Evolutionary conservation across 2,888 invertebrate species (phyloP), one percentile per base, ranked within the genome.

Genomic region (Drosophila greeni): DNA sequence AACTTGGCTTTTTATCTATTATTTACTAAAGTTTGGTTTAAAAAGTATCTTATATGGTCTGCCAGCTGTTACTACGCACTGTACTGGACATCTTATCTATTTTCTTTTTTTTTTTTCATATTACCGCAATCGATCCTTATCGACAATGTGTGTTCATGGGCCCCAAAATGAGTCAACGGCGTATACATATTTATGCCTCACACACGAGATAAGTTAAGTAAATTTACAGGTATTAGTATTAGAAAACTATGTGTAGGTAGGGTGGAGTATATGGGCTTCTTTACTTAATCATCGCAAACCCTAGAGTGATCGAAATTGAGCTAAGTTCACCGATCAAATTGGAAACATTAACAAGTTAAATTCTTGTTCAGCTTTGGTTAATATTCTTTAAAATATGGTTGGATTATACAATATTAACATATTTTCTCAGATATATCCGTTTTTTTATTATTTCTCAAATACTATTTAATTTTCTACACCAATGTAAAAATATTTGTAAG

Each of bases 81-180:
- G 29, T 42, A 42, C 40, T 16, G 3, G 11, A 14, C 14, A n/a
- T 42, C 16, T 24, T 61, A 49, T 61, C 61, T 31, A 58, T 16
- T 23, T 43, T 36, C 6, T 7, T 31, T 33, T 24, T 26, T 43
- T 43, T 16, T 11, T 18, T 12, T 7, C 26, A 18, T 16, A 45
- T 26, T 47, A 6, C 16, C 61, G 33, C 40, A 48, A 61, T 49
- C 49, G 61, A 62, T 62, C 62, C 61, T 62, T 43, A 62, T 62
- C 61, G 61, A 11, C 23, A 24, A 33, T 33, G 37, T n/a, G n/a
- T n/a, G 20, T 42, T 24, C 23, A 60, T 59, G 23, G 33, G 16
- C 20, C 24, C 33, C 26, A 16, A 29, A 49, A 36, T 62, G 61
- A 62, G 49, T 62, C 61, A 60, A 49, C 33, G 12, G 12, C n/a